Conservation (phyloP, 1,140 invertebrate genomes). For the Chymomyza costata region DNA sequence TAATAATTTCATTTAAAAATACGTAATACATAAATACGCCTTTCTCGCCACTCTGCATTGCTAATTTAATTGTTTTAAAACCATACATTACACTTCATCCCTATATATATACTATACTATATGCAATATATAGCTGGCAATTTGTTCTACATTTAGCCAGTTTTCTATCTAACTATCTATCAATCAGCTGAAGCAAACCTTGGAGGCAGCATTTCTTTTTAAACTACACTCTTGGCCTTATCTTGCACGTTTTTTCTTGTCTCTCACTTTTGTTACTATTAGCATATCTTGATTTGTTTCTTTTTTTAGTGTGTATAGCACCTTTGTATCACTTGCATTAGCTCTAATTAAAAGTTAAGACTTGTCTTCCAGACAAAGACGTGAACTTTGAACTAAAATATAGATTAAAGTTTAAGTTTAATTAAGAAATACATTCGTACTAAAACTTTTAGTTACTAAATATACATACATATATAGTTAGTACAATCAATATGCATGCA, state of each 20-base stretch:
- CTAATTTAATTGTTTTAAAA: conserved; percentile 40
- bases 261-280: conserved; percentile 17
- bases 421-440: conserved; percentile 14
- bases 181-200: too few species aligned
- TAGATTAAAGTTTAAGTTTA: conserved; percentile 23
- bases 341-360: conserved; percentile 54
- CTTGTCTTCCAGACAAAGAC: conserved; percentile 61
- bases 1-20: conserved; percentile 68
- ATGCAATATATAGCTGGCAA: conserved; percentile 14
- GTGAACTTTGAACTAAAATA: conserved; percentile 43
- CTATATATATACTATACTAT: conserved; percentile 34
- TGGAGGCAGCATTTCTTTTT: too few species aligned
- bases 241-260: conserved; percentile 19
- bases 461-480: conserved; percentile 39
- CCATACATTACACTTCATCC: conserved; percentile 61
- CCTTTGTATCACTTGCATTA: conserved; percentile 74
- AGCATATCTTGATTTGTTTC: conserved; percentile 12
- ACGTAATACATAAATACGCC: conserved; percentile 63
- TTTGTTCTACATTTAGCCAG: not conserved
- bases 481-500: conserved; percentile 3
- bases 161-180: too few species aligned
- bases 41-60: conserved; percentile 40
- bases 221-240: too few species aligned
- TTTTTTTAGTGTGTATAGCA: conserved; percentile 62
- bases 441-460: conserved; percentile 34